Conservation (phyloP, 2,888 invertebrate species). For the Mythimna albipuncta region DNA sequence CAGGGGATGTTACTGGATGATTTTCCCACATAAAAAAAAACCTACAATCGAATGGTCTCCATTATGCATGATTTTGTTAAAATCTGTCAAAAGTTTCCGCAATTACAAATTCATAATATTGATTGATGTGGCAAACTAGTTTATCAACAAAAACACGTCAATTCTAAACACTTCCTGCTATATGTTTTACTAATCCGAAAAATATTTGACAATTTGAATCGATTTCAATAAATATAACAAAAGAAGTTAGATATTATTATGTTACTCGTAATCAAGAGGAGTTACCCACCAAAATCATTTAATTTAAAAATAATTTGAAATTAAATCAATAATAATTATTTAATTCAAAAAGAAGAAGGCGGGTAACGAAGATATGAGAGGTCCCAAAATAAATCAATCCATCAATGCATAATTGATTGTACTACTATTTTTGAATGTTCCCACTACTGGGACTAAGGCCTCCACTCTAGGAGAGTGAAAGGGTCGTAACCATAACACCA, state of each 20-base stretch:
- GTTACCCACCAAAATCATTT: too few relatives aligned
- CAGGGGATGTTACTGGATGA: too few relatives aligned
- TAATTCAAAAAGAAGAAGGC: not conserved
- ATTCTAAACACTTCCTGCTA: constrained; percentile 28
- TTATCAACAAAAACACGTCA: constrained; percentile 4
- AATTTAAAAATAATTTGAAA: not conserved
- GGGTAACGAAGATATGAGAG: not conserved
- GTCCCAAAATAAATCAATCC: not conserved
- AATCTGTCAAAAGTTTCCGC: constrained; percentile 5
- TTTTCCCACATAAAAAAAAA: too few relatives aligned
- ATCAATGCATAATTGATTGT: too few relatives aligned
- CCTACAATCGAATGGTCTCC: not conserved
- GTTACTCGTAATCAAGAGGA: not conserved
- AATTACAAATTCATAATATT: not conserved
- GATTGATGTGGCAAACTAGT: constrained; percentile 14
- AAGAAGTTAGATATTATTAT: not conserved
- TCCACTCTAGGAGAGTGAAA: too few relatives aligned
- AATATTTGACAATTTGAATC: constrained; percentile 36
- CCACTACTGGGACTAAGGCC: too few relatives aligned
- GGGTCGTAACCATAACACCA: too few relatives aligned
- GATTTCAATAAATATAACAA: not conserved
- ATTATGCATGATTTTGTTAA: not conserved
- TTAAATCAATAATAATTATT: not conserved
- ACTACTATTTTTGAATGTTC: too few relatives aligned
- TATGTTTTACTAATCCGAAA: constrained; percentile 18